phyloP scores from a whole-genome alignment of 2,113 vertebrate species.

The Danionella cerebrum region DNA sequence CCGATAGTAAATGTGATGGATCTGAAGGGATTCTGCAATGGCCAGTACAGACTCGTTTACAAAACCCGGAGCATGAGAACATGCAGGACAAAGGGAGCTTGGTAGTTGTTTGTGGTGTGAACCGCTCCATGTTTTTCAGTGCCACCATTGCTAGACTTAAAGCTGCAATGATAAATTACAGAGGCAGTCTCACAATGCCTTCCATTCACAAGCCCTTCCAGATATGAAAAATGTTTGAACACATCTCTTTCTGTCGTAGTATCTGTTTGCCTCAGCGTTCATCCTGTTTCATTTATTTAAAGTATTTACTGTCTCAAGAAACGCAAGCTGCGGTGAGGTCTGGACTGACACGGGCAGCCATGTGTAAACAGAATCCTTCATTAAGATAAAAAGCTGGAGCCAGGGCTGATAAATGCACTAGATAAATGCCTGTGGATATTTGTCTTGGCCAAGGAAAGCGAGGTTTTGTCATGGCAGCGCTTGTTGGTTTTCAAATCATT shows the following conservation, averaged over 20 bases:
- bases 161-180: constrained; percentile 18
- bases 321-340: constrained; percentile 25
- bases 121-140: neutral
- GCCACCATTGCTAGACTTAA: constrained; percentile 15
- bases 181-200: constrained; percentile 3
- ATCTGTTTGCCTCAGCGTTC: constrained; percentile 29
- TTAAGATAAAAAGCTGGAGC: constrained; percentile 40
- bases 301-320: constrained; percentile 31
- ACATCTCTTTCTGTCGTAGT: constrained; percentile 18
- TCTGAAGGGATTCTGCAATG: neutral
- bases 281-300: constrained; percentile 32
- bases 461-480: constrained; percentile 23
- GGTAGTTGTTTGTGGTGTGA: constrained; percentile 21
- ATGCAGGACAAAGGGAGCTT: neutral
- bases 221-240: neutral
- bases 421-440: constrained; percentile 29
- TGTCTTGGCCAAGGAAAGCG: constrained; percentile 20
- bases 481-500: neutral
- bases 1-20: neutral
- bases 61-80: constrained; percentile 12
- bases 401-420: constrained; percentile 38
- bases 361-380: constrained; percentile 44
- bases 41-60: neutral
- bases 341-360: constrained; percentile 32
- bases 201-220: constrained; percentile 9